phyloP scores from a whole-genome alignment of 2,113 vertebrate species.

The Alaudala cheleensis region DNA sequence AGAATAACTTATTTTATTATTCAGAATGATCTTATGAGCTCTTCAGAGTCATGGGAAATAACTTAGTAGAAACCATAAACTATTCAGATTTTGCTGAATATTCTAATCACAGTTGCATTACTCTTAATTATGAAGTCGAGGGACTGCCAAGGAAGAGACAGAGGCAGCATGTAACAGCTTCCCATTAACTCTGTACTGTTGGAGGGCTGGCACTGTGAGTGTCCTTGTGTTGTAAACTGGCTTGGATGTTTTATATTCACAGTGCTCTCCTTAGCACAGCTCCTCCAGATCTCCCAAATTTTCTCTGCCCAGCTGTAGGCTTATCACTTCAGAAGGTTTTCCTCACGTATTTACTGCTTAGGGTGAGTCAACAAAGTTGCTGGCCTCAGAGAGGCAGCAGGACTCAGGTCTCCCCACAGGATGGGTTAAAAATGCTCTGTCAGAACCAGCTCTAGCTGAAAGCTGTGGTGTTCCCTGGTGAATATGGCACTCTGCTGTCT shows the following conservation, averaged over 20 bases:
- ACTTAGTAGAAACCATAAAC: conserved; percentile 22
- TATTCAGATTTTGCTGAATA: conserved; percentile 47
- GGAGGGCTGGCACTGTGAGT: neutral
- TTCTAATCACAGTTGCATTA: conserved; percentile 5
- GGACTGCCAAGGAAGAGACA: neutral
- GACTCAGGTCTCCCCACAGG: neutral
- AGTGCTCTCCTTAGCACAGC: neutral
- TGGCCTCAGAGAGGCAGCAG: neutral
- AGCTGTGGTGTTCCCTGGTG: neutral
- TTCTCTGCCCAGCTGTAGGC: neutral
- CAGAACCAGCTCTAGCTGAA: neutral
- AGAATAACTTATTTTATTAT: conserved; percentile 58
- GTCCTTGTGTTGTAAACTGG: neutral
- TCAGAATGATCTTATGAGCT: conserved; percentile 40
- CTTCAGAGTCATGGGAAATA: neutral
- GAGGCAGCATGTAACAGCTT: neutral
- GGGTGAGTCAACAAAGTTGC: neutral
- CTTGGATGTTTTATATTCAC: neutral
- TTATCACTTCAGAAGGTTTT: neutral
- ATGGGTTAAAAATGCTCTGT: neutral
- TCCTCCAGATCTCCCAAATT: neutral
- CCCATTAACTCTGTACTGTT: neutral
- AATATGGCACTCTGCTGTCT: neutral
- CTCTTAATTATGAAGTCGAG: conserved; percentile 21
- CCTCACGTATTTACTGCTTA: neutral